Evolutionary conservation across 92 coral and sea anemone genomes (phyloP).

Genomic region (Phenganax marumi): DNA sequence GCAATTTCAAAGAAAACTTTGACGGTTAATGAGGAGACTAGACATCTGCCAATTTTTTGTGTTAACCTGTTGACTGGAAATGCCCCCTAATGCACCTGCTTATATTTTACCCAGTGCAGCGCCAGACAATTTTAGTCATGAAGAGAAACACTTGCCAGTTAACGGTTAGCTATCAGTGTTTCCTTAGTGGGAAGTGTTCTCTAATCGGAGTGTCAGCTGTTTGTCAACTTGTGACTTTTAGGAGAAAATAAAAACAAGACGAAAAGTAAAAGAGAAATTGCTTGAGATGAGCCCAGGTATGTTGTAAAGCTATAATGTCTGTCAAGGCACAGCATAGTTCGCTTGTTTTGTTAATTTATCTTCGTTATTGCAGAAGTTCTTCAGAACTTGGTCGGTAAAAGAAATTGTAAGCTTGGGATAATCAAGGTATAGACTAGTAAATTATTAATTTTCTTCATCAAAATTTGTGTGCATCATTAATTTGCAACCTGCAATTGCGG

Average conservation of each 20-base stretch:
- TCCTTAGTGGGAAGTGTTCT: no score
- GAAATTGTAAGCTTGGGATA: constrained; percentile 91
- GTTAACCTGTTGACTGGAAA: no score
- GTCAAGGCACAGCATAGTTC: not conserved
- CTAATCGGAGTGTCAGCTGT: not conserved
- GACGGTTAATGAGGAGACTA: not conserved
- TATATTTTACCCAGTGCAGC: no score
- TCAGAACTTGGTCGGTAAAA: constrained; percentile 95
- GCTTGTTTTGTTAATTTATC: not conserved
- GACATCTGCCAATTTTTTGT: not conserved
- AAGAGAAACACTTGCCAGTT: no score
- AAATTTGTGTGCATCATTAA: not conserved
- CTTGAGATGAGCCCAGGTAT: constrained; percentile 92
- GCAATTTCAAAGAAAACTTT: no score
- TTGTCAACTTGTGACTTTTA: constrained; percentile 33
- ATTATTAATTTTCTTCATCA: not conserved
- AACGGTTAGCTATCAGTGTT: no score
- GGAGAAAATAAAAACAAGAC: constrained; percentile 74
- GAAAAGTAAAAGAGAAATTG: constrained; percentile 73
- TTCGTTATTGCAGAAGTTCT: constrained; percentile 65
- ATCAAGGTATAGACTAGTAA: constrained; percentile 61
- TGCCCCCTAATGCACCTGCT: no score
- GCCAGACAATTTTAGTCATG: no score
- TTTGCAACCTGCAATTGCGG: not conserved
- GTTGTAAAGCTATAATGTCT: not conserved